Base-by-base conservation (phyloP, 2,888 invertebrate genomes). In the Himalopsyche kuldschensis region DNA sequence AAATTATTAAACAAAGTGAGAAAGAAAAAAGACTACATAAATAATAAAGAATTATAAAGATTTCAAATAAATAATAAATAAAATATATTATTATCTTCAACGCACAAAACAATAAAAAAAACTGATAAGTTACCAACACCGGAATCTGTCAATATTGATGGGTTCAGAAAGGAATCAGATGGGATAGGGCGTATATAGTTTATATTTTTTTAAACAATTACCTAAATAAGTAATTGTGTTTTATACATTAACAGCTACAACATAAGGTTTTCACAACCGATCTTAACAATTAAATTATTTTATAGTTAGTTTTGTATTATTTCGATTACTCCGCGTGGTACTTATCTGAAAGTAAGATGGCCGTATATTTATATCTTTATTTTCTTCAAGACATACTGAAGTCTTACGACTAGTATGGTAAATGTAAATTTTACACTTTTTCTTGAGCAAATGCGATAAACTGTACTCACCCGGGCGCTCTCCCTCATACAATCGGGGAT, bases 91-190 rank as follows among this genome's bases (percentile, higher is more conserved):
- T 85, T 69, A 86, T 86, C 85, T 87, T 87, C 83, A 86, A 87
- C 85, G 84, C 85, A 86, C 89, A 69, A 69, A 69, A 69, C 91
- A 90, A 89, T 89, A 89, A 90, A 89, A 90, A 85, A 84, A 79
- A 27, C 63, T 79, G 46, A 75, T 47, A 81, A 82, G 77, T 85
- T 83, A 84, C 84, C 91, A 92, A 92, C 92, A 91, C 91, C 90
- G 92, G 91, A 86, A 82, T 88, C 92, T 92, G 92, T 92, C 92
- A 92, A 92, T 92, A 92, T 92, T 91, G 92, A 78, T 80, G 80
- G 84, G 79, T 84, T 46, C 32, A 89, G 88, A 88, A 69, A 79
- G 83, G 82, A 87, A 84, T 88, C 8, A 8, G 69, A 69, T 27
- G 15, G 69, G 69, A 69, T 27, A 69, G 69, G 69, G 69, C 17